Base-by-base conservation (phyloP, 2,113 vertebrate genomes). In the Alaudala cheleensis region DNA sequence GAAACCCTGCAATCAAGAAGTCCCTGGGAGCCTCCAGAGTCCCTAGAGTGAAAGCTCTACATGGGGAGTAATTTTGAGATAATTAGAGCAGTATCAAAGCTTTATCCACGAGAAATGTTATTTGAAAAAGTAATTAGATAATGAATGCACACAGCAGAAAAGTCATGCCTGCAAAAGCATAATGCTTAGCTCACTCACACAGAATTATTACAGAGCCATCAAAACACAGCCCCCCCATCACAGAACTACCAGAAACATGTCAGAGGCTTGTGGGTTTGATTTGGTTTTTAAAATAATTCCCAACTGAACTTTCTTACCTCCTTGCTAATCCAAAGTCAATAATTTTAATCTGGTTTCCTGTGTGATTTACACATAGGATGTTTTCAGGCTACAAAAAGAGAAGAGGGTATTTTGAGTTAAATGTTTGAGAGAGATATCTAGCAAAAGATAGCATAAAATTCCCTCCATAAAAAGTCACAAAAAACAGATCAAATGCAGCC, bases 321-420 rank as follows among this genome's bases (percentile, higher is more conserved):
- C 98, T 97, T 71, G 99, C 99, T 64, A 99, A 97, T 78, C 99
- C 99, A n/a, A 99, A 99, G 74, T 99, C 99, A 66, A 99, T 99
- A 67, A 99, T 99, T 97, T 99, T 99, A 76, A 99, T 97, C 82
- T 98, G 98, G 82, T 99, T 99, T 93, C 99, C 99, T 6, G 97
- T 98, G 89, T 84, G 98, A 96, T 97, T 99, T 71, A 99, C 98
- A 76, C 99, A 99, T 26, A 99, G 97, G 29, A 99, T 99, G 91
- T 99, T 99, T 97, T 99, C 99, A 9, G 99, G 99, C 98, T 99
- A 81, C 39, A 90, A 93, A 80, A 94, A 94, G 69, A 91, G 51
- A 51, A 95, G 39, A 74, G 13, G 2, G 8, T 33, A 62, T 66
- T 80, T 64, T 61, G n/a, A 82, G 54, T 58, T 74, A 93, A 80